These are phyloP conservation scores for Amphipyra berbera DNA, from an alignment of 2,888 invertebrate species.

Conservation along the genomic window DNA sequence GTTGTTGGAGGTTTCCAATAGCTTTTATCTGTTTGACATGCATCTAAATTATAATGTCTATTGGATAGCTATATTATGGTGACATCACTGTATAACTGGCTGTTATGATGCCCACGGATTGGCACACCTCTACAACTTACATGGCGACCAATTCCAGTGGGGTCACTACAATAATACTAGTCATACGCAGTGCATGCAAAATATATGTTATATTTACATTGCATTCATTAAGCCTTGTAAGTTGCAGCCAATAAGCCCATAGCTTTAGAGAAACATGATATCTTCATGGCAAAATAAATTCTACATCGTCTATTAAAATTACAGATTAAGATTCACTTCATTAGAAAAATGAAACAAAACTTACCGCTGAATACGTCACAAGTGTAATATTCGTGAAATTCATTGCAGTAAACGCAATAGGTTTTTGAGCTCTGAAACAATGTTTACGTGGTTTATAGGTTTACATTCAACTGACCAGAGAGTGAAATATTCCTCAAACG, in stretches of 20 bases:
- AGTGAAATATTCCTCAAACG: neutral
- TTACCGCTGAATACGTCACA: slow-evolving; percentile 82
- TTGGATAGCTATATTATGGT: slow-evolving; percentile 13
- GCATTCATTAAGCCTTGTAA: no score
- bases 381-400: slow-evolving; percentile 83
- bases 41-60: slow-evolving; percentile 8
- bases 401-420: slow-evolving; percentile 85
- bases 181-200: no score
- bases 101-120: neutral
- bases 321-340: neutral
- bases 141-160: no score
- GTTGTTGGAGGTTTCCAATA: neutral
- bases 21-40: slow-evolving; percentile 9
- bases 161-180: no score
- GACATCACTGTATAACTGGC: slow-evolving; percentile 16
- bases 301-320: neutral
- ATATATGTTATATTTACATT: no score
- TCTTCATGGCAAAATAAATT: no score
- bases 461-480: neutral
- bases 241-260: no score
- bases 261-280: no score
- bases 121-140: neutral
- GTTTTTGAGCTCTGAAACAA: slow-evolving; percentile 80
- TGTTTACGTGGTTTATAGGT: neutral
- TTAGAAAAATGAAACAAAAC: slow-evolving; percentile 39